Evolutionary conservation across 2,797 vertebrate species (phyloP).

Genomic region (Lagorchestes hirsutus): DNA sequence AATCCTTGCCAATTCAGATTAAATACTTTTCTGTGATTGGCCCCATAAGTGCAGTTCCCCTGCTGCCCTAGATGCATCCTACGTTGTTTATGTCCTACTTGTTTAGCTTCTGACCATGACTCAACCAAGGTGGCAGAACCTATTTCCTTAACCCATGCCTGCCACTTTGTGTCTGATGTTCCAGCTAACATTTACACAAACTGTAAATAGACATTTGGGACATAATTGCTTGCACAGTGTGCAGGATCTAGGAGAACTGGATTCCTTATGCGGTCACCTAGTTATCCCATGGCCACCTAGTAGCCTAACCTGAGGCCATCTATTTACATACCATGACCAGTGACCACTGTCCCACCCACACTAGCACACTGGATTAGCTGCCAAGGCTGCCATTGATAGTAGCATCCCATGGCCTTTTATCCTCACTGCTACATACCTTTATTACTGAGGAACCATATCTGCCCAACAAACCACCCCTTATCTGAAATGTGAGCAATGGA

Average conservation of each 20-base stretch:
- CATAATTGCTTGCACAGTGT: not conserved
- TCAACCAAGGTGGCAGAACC: not conserved
- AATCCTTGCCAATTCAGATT: not conserved
- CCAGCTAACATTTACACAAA: not conserved
- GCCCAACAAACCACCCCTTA: not conserved
- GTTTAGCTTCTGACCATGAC: not conserved
- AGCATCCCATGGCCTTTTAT: not conserved
- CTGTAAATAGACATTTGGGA: not conserved
- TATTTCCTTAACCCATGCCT: not conserved
- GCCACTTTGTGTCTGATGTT: not conserved
- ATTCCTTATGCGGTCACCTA: not conserved
- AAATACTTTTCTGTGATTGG: not conserved
- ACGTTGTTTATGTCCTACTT: not conserved
- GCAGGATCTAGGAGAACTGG: not conserved
- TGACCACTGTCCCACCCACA: not conserved
- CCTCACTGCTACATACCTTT: not conserved
- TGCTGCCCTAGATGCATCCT: too few species aligned
- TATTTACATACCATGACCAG: not conserved
- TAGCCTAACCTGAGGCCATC: not conserved
- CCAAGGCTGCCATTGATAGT: not conserved
- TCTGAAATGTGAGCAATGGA: not conserved
- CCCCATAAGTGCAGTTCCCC: not conserved
- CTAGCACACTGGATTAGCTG: not conserved
- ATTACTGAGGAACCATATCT: not conserved
- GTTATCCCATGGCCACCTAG: not conserved